phyloP scores from a whole-genome alignment of 2,888 invertebrate species.

The Acleris laterana region DNA sequence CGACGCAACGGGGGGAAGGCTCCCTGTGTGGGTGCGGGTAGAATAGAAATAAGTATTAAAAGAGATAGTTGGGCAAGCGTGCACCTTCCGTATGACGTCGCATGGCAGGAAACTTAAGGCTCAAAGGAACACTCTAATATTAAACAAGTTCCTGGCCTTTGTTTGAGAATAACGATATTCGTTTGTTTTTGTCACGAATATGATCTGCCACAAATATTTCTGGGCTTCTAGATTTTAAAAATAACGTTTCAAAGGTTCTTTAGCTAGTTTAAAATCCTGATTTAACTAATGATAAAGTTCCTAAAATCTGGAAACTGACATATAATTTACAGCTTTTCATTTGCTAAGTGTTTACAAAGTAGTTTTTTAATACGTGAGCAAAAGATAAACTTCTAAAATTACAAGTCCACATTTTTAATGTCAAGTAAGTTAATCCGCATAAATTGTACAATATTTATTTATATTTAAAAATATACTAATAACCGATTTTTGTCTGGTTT shows the following conservation, averaged over 20 bases:
- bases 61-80: constrained; percentile 81
- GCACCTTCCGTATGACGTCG: constrained; percentile 62
- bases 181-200: constrained; percentile 6
- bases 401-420: too few relatives aligned
- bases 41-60: constrained; percentile 81
- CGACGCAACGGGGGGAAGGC: constrained; percentile 67
- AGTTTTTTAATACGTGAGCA: too few relatives aligned
- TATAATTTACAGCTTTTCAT: too few relatives aligned
- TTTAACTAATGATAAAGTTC: too few relatives aligned
- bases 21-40: constrained; percentile 64
- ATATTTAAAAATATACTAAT: too few relatives aligned
- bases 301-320: too few relatives aligned
- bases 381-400: too few relatives aligned
- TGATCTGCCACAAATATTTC: neutral
- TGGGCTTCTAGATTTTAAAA: neutral
- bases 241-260: neutral
- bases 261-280: too few relatives aligned
- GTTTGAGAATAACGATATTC: constrained; percentile 8
- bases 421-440: too few relatives aligned
- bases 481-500: too few relatives aligned
- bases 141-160: constrained; percentile 20
- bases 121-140: constrained; percentile 44
- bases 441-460: too few relatives aligned
- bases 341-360: too few relatives aligned
- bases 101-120: constrained; percentile 47